These are phyloP conservation scores for Lapara coniferarum DNA, from an alignment of 2,888 invertebrate genomes.

Conservation along the genomic window DNA sequence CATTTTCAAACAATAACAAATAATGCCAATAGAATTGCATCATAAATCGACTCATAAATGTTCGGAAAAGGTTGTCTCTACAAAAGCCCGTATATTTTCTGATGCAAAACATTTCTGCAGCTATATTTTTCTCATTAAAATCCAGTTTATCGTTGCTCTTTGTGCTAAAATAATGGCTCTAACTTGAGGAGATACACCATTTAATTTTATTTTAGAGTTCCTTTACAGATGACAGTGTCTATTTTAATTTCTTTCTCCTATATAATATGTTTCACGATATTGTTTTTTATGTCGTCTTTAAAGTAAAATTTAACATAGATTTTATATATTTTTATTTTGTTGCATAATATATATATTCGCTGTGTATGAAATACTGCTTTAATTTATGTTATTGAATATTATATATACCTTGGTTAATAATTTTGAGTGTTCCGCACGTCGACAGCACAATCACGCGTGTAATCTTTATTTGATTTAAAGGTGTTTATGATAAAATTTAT, in stretches of 20 bases:
- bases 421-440: neutral
- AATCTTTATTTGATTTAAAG: neutral
- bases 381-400: neutral
- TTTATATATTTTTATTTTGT: neutral
- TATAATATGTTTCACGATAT: neutral
- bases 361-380: neutral
- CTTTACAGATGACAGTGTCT: neutral
- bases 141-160: conserved; percentile 41
- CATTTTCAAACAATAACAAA: neutral
- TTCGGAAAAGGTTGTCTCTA: no score
- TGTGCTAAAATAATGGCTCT: conserved; percentile 48
- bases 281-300: neutral
- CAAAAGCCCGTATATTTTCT: neutral
- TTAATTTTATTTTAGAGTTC: conserved; percentile 49
- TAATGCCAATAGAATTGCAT: neutral
- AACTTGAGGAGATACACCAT: conserved; percentile 40
- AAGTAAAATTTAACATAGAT: neutral
- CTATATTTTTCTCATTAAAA: conserved; percentile 19
- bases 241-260: neutral
- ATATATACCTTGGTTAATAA: neutral
- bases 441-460: neutral
- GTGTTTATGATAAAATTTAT: no score
- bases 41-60: conserved; percentile 10
- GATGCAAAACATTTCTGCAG: conserved; percentile 6
- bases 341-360: neutral